Percentiles rank a stretch among this genome's conserved stretches.
Evolutionary conservation across 2,797 vertebrate genomes (phyloP).

Genomic region (Carcharodon carcharias): DNA sequence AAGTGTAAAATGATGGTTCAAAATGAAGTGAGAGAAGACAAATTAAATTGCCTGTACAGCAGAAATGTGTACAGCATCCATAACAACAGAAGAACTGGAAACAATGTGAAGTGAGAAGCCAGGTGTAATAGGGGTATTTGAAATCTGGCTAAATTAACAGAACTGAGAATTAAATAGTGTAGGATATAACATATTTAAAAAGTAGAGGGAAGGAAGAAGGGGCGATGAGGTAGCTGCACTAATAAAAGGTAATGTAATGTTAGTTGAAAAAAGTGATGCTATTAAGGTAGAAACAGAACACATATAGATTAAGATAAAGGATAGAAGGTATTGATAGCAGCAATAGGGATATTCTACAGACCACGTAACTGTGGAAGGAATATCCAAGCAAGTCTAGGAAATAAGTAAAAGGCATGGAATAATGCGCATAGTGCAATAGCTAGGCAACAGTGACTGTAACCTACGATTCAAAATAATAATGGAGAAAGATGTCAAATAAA

Average conservation of each 20-base stretch:
- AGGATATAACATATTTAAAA: not conserved
- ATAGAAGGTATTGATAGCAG: not conserved
- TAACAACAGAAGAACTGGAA: not conserved
- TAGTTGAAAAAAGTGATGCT: not conserved
- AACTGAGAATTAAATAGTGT: not conserved
- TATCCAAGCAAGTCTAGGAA: not conserved
- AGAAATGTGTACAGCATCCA: not conserved
- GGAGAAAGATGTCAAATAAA: too few relatives aligned
- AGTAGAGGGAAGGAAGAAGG: not conserved
- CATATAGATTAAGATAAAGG: not conserved
- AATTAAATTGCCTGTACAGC: not conserved
- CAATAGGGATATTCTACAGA: not conserved
- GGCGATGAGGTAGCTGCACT: not conserved
- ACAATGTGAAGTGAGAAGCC: not conserved
- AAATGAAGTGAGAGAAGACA: not conserved
- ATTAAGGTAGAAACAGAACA: not conserved
- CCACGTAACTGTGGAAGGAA: not conserved
- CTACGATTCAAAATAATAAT: too few relatives aligned
- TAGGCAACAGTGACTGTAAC: too few relatives aligned
- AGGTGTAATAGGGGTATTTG: not conserved
- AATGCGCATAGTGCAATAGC: too few relatives aligned
- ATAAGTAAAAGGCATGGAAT: too few relatives aligned
- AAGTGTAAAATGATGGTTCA: not conserved
- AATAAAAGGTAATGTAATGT: not conserved
- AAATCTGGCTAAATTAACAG: not conserved